Base-by-base conservation (phyloP, 2,797 vertebrate species). In the Spheniscus humboldti region DNA sequence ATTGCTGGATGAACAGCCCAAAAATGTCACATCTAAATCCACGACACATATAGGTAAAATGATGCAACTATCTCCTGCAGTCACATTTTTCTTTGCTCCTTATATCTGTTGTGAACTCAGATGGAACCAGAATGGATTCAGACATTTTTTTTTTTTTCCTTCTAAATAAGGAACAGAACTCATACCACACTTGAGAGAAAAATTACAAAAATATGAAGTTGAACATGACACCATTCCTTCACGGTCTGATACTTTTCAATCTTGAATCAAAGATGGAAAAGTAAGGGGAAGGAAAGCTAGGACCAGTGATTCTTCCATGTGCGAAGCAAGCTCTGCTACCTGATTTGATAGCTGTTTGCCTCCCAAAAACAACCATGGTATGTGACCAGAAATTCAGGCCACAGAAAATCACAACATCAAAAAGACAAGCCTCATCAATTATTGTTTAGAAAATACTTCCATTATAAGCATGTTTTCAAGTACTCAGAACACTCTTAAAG, bases 201-300 rank as follows among this genome's bases (percentile, higher is more conserved):
- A 96, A 88, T 66, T 62, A 88, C 19, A 95, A 80, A 63, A 93
- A 71, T 55, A 88, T 79, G 27, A 94, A 88, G n/a, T 60, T 74
- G 90, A 95, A 92, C 13, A 69, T 2, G 17, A 15, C 31, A 74
- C 39, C 8, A 37, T 87, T 96, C 24, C 71, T 97, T 97, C 80
- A 94, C 0, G 13, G 50, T 86, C 91, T 94, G 48, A 37, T 96
- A 80, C 22, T 69, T 97, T 97, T 96, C 77, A 96, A 96, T 94
- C 74, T 95, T 93, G 77, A 96, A 71, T 87, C 35, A 72, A 71
- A 97, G 62, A 84, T 17, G 9, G 19, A 89, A 96, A 96, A 57
- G 53, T 87, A 94, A 94, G 60, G 24, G 18, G 6, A 88, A 93
- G 41, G 22, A 89, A 91, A 94, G 10, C 11, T 48, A 73, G 56